Evolutionary conservation across 2,888 invertebrate species (phyloP), one percentile per base, ranked within the genome.

Genomic region (Xiphydria camelus): DNA sequence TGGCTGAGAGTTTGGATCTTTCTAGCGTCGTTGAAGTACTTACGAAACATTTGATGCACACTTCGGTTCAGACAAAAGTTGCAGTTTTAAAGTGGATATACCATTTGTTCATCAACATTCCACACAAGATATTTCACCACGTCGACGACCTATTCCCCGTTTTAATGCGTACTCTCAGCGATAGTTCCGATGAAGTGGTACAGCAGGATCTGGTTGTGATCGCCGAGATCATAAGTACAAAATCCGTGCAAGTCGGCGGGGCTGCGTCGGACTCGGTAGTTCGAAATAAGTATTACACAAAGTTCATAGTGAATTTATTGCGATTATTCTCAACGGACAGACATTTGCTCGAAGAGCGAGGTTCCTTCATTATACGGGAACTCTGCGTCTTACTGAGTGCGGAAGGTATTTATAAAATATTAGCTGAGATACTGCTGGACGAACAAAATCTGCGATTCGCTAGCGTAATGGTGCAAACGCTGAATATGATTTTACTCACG

Each of bases 351-450:
- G 93, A 95, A 68, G 94, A 94, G 60, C 80, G 94, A 62, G 97
- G 98, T 1, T 88, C 94, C 21, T 94, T 98, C 66, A 97, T 99
- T 48, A 94, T 99, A 55, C 86, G 96, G 63, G 96, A 98, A 79
- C 79, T 99, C 42, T 97, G 97, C 73, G 86, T 95, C 39, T 79
- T 97, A 61, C 79, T 99, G 57, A 94, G 91, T 77, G 89, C 98
- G 3, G 94, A 97, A 78, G 90, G 92, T 66, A 91, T 99, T 63
- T 98, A 94, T 79, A 83, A 85, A 61, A 92, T 92, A 19, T 81
- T 97, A 61, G 87, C 96, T 1, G 84, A 88, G 70, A 90, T 94
- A 51, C 80, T 97, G 56, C 79, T 85, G 53, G 80, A 83, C 45
- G 89, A 92, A 70, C 78, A 83, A 41, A 89, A 95, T 77, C 79